Evolutionary conservation across 1,140 invertebrate species (phyloP).

Genomic region (Vanessa atalanta): DNA sequence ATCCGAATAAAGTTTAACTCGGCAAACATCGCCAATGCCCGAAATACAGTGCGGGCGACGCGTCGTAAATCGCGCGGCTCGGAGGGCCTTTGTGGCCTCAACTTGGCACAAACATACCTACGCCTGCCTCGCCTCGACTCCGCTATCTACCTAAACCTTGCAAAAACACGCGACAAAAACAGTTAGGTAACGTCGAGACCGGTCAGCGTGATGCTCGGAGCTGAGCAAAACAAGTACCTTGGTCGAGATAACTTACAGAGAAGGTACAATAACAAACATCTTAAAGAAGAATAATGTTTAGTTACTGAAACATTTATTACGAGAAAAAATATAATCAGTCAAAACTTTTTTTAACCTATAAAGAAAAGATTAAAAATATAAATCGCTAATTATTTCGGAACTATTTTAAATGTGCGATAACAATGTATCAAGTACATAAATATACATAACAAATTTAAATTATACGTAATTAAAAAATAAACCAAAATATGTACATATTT

Average conservation of each 20-base stretch:
- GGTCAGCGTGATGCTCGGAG: constrained; percentile 6
- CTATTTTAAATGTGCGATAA: too few species aligned
- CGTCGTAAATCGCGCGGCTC: constrained; percentile 75
- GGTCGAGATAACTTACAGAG: constrained; percentile 7
- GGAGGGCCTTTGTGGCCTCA: constrained; percentile 74
- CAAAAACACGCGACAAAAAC: constrained; percentile 44
- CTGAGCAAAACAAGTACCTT: constrained; percentile 9
- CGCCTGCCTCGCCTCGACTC: constrained; percentile 33
- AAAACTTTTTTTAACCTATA: too few species aligned
- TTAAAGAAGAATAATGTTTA: neutral
- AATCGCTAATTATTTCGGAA: too few species aligned
- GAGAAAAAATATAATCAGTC: too few species aligned
- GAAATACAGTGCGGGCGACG: constrained; percentile 77
- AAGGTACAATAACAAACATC: constrained; percentile 12
- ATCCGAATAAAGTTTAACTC: constrained; percentile 45
- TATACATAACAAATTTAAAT: too few species aligned
- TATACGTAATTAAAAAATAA: too few species aligned
- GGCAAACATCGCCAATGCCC: constrained; percentile 67
- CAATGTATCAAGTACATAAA: too few species aligned
- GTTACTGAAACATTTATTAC: neutral
- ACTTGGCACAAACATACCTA: constrained; percentile 66
- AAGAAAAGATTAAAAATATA: too few species aligned
- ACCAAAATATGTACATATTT: too few species aligned
- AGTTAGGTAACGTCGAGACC: constrained; percentile 32
- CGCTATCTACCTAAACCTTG: constrained; percentile 29